A percentile compares a stretch with the other conserved stretches of the same genome.
These are phyloP conservation scores for Phymanthus crucifer DNA, from an alignment of 92 coral and sea anemone genomes.

Conservation along the genomic window DNA sequence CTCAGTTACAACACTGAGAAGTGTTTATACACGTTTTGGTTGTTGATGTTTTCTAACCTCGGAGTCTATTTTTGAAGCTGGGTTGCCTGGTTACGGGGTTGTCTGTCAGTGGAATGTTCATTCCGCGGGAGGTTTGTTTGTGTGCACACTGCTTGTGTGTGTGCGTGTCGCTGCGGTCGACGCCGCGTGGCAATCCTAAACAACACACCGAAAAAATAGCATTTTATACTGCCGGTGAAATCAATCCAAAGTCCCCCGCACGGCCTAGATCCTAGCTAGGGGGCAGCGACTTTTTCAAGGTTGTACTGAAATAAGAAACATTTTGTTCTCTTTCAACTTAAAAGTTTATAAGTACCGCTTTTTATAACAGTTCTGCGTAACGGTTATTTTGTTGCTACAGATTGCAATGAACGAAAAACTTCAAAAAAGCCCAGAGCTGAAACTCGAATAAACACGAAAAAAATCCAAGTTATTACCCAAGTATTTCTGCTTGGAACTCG, in stretches of 20 bases:
- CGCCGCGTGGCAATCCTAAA: not conserved
- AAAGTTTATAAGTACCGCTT: not conserved
- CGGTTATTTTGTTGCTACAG: not conserved
- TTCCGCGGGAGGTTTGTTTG: conserved; percentile 8
- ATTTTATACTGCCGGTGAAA: too few species aligned
- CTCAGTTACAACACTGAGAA: not conserved
- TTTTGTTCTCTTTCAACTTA: too few species aligned
- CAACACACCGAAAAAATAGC: not conserved
- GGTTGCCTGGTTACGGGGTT: conserved; percentile 26
- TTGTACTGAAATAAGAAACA: too few species aligned
- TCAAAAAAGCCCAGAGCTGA: too few species aligned
- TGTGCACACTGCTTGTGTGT: conserved; percentile 1
- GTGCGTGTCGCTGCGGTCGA: not conserved
- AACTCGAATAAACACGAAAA: too few species aligned
- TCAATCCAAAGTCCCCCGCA: not conserved
- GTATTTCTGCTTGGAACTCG: not conserved
- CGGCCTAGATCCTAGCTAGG: not conserved
- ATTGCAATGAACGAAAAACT: too few species aligned
- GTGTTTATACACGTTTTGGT: conserved; percentile 18
- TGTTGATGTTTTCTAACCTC: not conserved
- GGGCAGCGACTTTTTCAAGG: not conserved
- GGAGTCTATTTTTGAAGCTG: conserved; percentile 20
- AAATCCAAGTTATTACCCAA: not conserved
- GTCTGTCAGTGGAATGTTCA: conserved; percentile 22
- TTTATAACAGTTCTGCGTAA: not conserved